These are phyloP conservation scores for Leptopilina boulardi DNA, from an alignment of 1,140 invertebrate genomes.

Conservation along the genomic window DNA sequence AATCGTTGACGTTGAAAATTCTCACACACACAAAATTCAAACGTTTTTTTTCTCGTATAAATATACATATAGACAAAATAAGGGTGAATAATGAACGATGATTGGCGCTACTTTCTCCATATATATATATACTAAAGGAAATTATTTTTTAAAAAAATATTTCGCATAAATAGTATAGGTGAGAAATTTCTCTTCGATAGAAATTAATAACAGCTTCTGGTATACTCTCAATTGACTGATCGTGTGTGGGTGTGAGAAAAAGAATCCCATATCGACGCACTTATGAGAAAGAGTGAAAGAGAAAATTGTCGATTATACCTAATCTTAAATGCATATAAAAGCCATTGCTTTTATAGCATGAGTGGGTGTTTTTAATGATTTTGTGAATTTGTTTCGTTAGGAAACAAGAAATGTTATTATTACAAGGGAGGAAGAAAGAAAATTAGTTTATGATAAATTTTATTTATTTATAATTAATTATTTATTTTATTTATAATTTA, in stretches of 20 bases:
- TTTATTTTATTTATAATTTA: no score
- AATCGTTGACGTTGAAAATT: slow-evolving; percentile 3
- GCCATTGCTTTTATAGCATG: neutral
- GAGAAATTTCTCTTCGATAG: slow-evolving; percentile 10
- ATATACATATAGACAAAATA: neutral
- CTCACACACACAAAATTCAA: neutral
- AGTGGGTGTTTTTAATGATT: neutral
- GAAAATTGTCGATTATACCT: neutral
- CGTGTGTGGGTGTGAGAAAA: slow-evolving; percentile 21
- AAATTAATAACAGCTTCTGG: slow-evolving; percentile 20
- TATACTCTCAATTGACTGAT: slow-evolving; percentile 8
- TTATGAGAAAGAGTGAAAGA: neutral
- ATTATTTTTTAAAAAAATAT: neutral
- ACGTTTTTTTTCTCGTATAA: neutral
- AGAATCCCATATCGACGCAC: neutral
- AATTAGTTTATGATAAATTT: no score
- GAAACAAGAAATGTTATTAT: no score
- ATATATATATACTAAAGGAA: neutral
- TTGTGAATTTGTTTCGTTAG: neutral
- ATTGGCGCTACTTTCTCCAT: slow-evolving; percentile 2
- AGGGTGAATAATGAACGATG: neutral
- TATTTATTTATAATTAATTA: no score
- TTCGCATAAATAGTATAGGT: no score
- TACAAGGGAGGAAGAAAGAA: no score
- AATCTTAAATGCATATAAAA: slow-evolving; percentile 7